phyloP scores from a whole-genome alignment of 2,113 vertebrate genomes.

The Phalacrocorax aristotelis region DNA sequence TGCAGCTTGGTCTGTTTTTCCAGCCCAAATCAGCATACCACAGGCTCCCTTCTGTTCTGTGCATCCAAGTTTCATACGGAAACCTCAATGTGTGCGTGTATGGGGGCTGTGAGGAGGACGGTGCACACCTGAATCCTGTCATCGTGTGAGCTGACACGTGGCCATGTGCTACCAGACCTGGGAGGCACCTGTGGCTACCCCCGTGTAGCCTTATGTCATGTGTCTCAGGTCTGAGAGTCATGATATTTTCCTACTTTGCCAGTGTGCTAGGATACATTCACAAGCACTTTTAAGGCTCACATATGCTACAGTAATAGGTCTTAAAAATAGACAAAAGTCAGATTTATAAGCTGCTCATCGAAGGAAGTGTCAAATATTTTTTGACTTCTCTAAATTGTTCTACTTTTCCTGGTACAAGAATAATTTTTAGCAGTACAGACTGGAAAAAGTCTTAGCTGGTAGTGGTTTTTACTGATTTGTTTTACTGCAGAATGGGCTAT shows the following conservation, averaged over 20 bases:
- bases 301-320: neutral
- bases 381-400: neutral
- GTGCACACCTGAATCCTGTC: neutral
- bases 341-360: neutral
- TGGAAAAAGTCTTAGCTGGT: neutral
- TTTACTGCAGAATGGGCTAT: neutral
- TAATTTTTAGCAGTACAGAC: neutral
- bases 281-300: neutral
- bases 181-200: rapidly evolving
- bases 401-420: neutral
- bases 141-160: rapidly evolving
- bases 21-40: neutral
- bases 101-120: rapidly evolving
- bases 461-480: neutral
- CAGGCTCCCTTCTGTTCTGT: neutral
- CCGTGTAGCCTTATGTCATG: neutral
- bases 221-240: neutral
- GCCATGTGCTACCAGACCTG: neutral
- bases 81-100: neutral
- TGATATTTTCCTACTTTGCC: neutral
- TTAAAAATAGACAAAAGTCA: slow-evolving; percentile 22
- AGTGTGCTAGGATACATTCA: neutral
- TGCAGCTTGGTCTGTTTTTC: neutral
- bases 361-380: neutral
- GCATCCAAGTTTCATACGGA: neutral